A percentile compares a stretch with the other conserved stretches of the same genome.
Evolutionary conservation across 2,113 vertebrate genomes (phyloP).

Genomic region (Grallaria varia): DNA sequence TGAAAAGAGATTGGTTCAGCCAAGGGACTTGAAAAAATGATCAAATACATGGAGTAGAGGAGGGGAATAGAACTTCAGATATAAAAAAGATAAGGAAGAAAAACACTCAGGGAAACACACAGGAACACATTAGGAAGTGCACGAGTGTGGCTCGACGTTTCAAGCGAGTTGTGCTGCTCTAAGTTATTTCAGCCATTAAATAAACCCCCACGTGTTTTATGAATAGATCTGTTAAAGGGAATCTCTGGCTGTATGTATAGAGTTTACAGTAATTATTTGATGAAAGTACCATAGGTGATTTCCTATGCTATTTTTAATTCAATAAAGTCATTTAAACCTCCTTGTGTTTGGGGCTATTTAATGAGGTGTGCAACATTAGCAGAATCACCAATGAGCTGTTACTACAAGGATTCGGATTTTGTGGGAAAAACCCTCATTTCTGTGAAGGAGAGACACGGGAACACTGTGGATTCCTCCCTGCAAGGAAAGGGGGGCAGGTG

Average conservation of each 20-base stretch:
- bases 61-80: slow-evolving; percentile 75
- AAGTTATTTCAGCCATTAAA: slow-evolving; percentile 61
- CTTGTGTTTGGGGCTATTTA: slow-evolving; percentile 60
- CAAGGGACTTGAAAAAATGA: slow-evolving; percentile 84
- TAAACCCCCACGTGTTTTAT: slow-evolving; percentile 38
- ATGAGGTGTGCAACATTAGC: slow-evolving; percentile 48
- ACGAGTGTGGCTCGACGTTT: slow-evolving; percentile 29
- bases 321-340: slow-evolving; percentile 58
- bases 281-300: slow-evolving; percentile 57
- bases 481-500: neutral
- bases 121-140: slow-evolving; percentile 65
- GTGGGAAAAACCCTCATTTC: neutral
- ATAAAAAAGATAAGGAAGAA: slow-evolving; percentile 80
- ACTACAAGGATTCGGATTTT: neutral
- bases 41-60: slow-evolving; percentile 78
- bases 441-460: neutral
- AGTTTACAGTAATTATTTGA: slow-evolving; percentile 63
- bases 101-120: slow-evolving; percentile 72
- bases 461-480: neutral
- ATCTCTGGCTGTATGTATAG: slow-evolving; percentile 22
- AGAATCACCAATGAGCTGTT: slow-evolving; percentile 53
- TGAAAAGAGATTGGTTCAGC: slow-evolving; percentile 83
- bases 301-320: slow-evolving; percentile 68
- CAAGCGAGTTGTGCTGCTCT: neutral
- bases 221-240: slow-evolving; percentile 34